Percentiles rank a stretch among this genome's conserved stretches.
These are phyloP conservation scores for Geophilus truncorum DNA, from an alignment of 2,888 invertebrate genomes.

Conservation along the genomic window DNA sequence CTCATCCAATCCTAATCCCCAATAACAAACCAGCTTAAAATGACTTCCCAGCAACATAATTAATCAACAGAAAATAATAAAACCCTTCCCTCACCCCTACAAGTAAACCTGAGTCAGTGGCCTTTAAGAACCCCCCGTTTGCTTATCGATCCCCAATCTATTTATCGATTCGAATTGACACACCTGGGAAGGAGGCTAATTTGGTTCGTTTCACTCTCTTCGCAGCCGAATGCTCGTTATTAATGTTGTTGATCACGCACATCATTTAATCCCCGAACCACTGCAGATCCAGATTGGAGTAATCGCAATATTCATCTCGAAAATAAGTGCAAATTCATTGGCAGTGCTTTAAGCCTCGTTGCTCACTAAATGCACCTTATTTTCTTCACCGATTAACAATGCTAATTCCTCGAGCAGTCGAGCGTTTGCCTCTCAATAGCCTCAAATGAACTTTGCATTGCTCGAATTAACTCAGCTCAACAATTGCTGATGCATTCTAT, in stretches of 20 bases:
- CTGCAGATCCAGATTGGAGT: not conserved
- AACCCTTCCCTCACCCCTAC: not conserved
- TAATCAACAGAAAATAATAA: no score
- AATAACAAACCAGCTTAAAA: no score
- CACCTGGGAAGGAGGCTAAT: not conserved
- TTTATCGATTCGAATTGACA: constrained; percentile 19
- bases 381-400: not conserved
- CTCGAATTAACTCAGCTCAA: not conserved
- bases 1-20: no score
- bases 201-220: constrained; percentile 6
- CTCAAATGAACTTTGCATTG: not conserved
- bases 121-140: not conserved
- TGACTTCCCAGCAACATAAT: no score
- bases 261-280: not conserved
- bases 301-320: not conserved
- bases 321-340: not conserved
- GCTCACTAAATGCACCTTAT: not conserved
- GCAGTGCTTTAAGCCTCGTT: not conserved
- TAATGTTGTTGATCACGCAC: not conserved
- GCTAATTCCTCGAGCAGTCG: not conserved
- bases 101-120: not conserved
- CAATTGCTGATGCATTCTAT: not conserved
- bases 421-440: not conserved
- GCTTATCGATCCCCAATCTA: not conserved
- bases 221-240: not conserved